Evolutionary conservation across 2,888 invertebrate genomes (phyloP).

Genomic region (Candidula unifasciata): DNA sequence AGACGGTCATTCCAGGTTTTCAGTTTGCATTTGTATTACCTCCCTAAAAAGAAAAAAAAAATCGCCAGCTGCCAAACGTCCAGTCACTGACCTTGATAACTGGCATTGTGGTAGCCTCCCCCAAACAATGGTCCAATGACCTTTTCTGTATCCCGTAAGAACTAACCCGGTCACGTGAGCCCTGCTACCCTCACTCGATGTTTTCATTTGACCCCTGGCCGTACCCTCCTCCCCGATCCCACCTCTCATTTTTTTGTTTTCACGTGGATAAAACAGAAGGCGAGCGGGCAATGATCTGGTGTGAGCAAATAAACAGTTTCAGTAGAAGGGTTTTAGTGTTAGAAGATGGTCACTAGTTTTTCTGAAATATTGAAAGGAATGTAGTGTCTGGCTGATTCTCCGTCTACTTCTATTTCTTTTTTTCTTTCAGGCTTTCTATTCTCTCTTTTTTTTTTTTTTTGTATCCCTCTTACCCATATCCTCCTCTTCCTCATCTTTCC

Average conservation of each 20-base stretch:
- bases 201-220: neutral
- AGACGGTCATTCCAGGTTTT: too few species aligned
- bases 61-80: constrained; percentile 18
- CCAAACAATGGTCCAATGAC: constrained; percentile 13
- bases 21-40: constrained; percentile 13
- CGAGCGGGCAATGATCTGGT: neutral
- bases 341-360: neutral
- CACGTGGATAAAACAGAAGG: neutral
- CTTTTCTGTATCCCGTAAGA: constrained; percentile 37
- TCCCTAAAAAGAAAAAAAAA: neutral
- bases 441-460: neutral
- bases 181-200: neutral
- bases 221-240: neutral
- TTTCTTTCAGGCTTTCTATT: neutral
- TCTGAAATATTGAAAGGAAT: neutral
- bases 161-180: constrained; percentile 25
- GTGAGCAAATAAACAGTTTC: neutral
- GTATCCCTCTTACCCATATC: neutral
- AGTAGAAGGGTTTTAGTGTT: neutral
- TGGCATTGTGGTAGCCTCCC: neutral
- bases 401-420: neutral
- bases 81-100: constrained; percentile 37
- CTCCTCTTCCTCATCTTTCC: neutral
- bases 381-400: neutral
- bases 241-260: neutral